phyloP scores from a whole-genome alignment of 2,113 vertebrate genomes.

The Chrysochloris asiatica region DNA sequence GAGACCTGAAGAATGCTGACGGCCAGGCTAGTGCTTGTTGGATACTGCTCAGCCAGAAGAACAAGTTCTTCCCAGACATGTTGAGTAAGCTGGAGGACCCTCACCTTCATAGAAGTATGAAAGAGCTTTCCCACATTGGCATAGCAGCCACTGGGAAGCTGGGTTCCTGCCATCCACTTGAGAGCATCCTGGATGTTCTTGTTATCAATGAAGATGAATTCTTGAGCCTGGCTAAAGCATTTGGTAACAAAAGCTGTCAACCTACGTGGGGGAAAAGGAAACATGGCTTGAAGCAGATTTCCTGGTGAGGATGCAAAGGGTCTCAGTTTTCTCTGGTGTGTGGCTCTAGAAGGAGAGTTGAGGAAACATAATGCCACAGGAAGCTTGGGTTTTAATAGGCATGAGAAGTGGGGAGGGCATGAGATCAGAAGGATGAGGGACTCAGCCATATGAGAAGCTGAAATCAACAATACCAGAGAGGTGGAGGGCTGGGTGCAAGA shows the following conservation, averaged over 20 bases:
- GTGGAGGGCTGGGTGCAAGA: background rate
- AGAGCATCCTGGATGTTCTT: constrained; percentile 82
- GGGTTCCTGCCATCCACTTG: constrained; percentile 85
- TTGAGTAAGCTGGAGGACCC: background rate
- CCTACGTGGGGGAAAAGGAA: constrained; percentile 78
- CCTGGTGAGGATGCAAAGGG: background rate
- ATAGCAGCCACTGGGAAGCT: constrained; percentile 86
- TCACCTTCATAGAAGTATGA: constrained; percentile 90
- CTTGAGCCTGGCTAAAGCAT: constrained; percentile 87
- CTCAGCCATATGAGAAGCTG: background rate
- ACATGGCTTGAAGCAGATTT: background rate
- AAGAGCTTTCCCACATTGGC: constrained; percentile 87
- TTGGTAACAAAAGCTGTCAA: constrained; percentile 93
- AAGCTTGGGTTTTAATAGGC: background rate
- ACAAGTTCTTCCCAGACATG: background rate
- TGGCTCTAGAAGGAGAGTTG: background rate
- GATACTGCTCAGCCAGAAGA: background rate
- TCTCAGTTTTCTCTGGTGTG: background rate
- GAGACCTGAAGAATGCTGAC: background rate
- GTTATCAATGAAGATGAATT: constrained; percentile 86
- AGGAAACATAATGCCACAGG: background rate
- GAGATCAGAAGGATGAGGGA: background rate
- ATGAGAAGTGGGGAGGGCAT: background rate
- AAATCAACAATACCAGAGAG: background rate
- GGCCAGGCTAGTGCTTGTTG: background rate